Evolutionary conservation across 2,113 vertebrate species (phyloP), one percentile per base, ranked within the genome.

Genomic region (Onychorhynchus coronatus): DNA sequence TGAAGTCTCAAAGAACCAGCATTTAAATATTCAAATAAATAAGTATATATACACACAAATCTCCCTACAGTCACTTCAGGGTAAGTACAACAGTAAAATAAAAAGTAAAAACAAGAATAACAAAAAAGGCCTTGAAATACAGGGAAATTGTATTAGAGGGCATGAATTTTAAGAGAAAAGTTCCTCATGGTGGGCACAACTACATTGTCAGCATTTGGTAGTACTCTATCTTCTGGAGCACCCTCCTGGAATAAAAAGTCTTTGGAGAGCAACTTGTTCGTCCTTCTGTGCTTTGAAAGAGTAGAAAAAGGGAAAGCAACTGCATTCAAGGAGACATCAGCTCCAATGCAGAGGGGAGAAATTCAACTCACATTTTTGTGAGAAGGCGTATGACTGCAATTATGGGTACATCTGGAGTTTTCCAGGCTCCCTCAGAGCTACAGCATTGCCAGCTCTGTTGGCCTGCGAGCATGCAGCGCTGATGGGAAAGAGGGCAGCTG

Each of bases 301-400:
- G 25, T 22, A 59, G 20, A 25, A 53, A 44, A 85, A 77, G 24
- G 14, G 46, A 91, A 65, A 20, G 22, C 1, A 2, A 17, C 39
- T 47, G 18, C 4, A 1, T 49, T 52, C 0, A 0, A 85, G 77
- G 59, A 4, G 14, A 65, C 23, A 33, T 17, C 14, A 44, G 17
- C 16, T 89, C 3, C 33, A 61, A 52, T 4, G 19, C 7, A 12
- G 25, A 41, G 15, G 18, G 42, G 9, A 8, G 9, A 71, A 82
- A 65, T 65, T 65, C 47, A 77, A 4, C 14, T 27, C 23, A n/a
- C 0, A 1, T 53, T 83, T 73, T 30, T 89, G 8, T 83, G n/a
- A 66, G 41, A 24, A 65, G 12, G 4, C 47, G n/a, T 53, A 5
- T 10, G 9, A 12, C 24, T 74, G 22, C 20, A 25, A 3, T 10